A percentile compares a stretch with the other conserved stretches of the same genome.
Conservation (phyloP, 2,113 vertebrate species). For the Ascaphus truei region DNA sequence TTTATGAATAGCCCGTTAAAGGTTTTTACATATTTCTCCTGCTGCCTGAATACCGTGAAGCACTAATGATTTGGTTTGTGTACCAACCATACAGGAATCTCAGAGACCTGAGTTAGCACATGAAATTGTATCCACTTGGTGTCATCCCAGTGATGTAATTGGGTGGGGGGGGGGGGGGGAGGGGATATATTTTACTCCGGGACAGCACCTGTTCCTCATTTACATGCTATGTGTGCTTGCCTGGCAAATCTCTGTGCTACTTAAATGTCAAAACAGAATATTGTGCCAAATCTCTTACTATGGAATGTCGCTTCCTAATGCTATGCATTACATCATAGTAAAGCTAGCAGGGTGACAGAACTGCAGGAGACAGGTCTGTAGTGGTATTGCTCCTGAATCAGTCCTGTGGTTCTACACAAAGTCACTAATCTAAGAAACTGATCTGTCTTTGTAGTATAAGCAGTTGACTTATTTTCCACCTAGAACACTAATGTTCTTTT, state of each 20-base stretch:
- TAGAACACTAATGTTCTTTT: too few species aligned
- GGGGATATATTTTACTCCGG: neutral
- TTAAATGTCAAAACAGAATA: constrained; percentile 7
- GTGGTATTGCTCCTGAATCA: too few species aligned
- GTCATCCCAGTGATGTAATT: neutral
- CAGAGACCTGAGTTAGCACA: neutral
- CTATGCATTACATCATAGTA: too few species aligned
- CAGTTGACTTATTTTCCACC: too few species aligned
- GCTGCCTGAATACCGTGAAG: neutral
- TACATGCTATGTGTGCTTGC: neutral
- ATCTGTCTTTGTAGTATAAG: too few species aligned
- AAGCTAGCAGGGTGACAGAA: too few species aligned
- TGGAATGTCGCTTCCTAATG: too few species aligned
- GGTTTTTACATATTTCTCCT: neutral
- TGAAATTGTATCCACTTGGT: constrained; percentile 11
- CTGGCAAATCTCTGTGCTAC: neutral
- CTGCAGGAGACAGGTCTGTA: too few species aligned
- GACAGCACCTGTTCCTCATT: constrained; percentile 14
- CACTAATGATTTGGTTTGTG: constrained; percentile 2
- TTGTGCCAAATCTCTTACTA: neutral
- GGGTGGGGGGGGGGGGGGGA: too few species aligned
- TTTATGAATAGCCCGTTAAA: neutral
- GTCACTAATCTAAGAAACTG: too few species aligned
- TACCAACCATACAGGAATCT: neutral
- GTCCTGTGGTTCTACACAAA: too few species aligned